These are phyloP conservation scores for Hemichromis elongatus DNA, from an alignment of 2,113 vertebrate genomes.

Conservation along the genomic window DNA sequence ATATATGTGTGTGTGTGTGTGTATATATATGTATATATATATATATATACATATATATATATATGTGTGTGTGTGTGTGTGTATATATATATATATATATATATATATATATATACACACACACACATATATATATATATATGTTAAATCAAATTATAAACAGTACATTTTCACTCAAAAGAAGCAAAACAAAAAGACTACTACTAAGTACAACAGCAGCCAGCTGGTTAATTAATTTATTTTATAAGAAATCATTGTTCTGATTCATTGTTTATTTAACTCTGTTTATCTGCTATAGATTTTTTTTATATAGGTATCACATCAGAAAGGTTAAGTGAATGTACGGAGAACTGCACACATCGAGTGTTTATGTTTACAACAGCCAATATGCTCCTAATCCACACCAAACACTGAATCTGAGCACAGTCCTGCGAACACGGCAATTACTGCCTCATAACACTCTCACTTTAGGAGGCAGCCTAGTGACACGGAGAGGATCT, in stretches of 20 bases:
- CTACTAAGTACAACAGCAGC: background rate
- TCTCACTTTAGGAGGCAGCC: background rate
- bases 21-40: too few species aligned
- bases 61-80: too few species aligned
- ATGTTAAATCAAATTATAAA: rapidly evolving
- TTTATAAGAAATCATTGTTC: background rate
- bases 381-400: background rate
- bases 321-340: background rate
- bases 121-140: too few species aligned
- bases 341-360: background rate
- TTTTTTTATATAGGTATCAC: background rate
- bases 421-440: background rate
- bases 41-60: too few species aligned
- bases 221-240: background rate
- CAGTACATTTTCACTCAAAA: background rate
- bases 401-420: background rate
- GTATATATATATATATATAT: too few species aligned
- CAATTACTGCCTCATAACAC: background rate
- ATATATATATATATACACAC: too few species aligned
- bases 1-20: too few species aligned
- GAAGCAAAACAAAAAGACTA: background rate
- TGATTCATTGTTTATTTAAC: background rate
- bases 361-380: background rate
- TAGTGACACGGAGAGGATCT: background rate
- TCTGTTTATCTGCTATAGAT: background rate